These are phyloP conservation scores for Xiphorhynchus erythropygius DNA, from an alignment of 2,797 vertebrate species.

Conservation along the genomic window DNA sequence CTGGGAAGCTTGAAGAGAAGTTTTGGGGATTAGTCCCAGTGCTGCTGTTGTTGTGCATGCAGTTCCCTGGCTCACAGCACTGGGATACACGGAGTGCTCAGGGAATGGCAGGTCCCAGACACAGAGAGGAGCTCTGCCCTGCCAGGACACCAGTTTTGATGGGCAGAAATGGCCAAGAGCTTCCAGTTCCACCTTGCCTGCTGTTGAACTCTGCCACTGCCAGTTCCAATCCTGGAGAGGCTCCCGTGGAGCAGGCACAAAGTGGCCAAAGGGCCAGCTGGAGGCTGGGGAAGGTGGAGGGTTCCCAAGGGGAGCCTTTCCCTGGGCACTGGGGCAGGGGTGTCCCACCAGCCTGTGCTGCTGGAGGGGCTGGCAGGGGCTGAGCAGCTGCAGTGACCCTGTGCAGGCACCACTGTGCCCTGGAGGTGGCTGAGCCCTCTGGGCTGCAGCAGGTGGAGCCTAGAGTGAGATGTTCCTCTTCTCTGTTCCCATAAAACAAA, in stretches of 20 bases:
- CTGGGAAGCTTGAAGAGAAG: not conserved
- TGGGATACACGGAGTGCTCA: fast-evolving
- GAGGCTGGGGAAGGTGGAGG: too few species aligned
- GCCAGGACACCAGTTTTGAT: not conserved
- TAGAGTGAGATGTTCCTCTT: not conserved
- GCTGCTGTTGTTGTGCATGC: not conserved
- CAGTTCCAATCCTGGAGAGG: not conserved
- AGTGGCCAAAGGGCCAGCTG: not conserved
- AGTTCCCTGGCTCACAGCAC: not conserved
- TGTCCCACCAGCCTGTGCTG: not conserved
- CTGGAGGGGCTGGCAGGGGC: not conserved
- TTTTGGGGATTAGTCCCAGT: not conserved
- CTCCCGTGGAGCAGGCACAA: fast-evolving
- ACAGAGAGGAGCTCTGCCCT: not conserved
- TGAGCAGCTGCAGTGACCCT: not conserved
- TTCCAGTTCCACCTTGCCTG: not conserved
- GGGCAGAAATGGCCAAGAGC: not conserved
- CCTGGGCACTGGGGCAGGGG: too few species aligned
- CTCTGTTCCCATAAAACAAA: not conserved
- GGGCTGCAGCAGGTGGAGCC: not conserved
- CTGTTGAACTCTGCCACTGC: not conserved
- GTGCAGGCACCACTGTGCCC: not conserved
- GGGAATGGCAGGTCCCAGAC: not conserved
- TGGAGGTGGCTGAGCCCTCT: not conserved
- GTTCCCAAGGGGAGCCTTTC: too few species aligned